Conservation (phyloP, 2,797 vertebrate genomes). For the Sitta carolinensis region DNA sequence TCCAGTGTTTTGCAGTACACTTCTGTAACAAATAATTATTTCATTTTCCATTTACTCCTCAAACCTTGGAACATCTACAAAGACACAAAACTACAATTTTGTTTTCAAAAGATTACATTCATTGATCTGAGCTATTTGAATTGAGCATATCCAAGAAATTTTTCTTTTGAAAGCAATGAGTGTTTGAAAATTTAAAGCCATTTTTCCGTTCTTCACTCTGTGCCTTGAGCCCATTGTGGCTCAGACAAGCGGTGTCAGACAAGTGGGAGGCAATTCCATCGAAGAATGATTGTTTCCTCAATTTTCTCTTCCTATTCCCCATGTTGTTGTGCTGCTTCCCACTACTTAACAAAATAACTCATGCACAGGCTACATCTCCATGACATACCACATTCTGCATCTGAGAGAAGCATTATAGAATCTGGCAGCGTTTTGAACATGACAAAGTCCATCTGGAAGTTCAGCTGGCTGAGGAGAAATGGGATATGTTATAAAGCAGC, state of each 20-base stretch:
- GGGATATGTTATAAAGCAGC: background rate
- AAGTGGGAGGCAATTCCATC: background rate
- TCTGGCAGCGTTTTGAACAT: background rate
- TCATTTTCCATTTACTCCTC: background rate
- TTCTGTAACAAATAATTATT: background rate
- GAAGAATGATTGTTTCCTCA: background rate
- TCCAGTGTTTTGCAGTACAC: background rate
- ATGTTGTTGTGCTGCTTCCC: background rate
- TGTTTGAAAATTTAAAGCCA: background rate
- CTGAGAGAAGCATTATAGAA: background rate
- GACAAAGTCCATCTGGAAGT: background rate
- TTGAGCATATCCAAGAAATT: background rate
- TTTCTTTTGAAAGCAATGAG: background rate
- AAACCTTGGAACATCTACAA: background rate
- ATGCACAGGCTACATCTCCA: background rate
- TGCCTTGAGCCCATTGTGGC: background rate
- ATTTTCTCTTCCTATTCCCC: background rate
- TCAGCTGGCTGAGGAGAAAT: background rate
- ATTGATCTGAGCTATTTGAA: background rate
- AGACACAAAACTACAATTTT: background rate
- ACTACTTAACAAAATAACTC: background rate
- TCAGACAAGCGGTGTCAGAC: background rate
- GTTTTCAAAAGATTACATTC: background rate
- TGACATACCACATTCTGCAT: background rate
- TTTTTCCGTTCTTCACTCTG: background rate